phyloP scores from a whole-genome alignment of 1,140 invertebrate genomes.

The Paramacrobiotus metropolitanus region DNA sequence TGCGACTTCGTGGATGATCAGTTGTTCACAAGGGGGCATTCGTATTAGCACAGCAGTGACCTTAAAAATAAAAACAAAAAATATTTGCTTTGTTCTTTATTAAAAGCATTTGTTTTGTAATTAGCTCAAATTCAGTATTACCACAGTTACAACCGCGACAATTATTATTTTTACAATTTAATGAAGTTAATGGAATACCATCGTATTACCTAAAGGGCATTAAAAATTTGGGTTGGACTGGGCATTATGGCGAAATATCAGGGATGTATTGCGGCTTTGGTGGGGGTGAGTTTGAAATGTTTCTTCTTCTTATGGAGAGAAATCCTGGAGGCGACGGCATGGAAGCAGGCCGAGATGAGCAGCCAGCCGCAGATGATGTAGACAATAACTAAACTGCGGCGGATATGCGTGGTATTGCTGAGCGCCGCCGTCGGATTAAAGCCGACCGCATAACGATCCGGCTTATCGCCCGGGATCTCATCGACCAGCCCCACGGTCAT shows the following conservation, averaged over 20 bases:
- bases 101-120: too few relatives aligned
- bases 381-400: not conserved
- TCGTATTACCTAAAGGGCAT: too few relatives aligned
- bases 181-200: too few relatives aligned
- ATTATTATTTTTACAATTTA: too few relatives aligned
- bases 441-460: not conserved
- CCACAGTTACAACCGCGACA: too few relatives aligned
- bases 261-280: not conserved
- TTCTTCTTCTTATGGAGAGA: not conserved
- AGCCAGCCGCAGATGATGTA: slow-evolving; percentile 1
- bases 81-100: too few relatives aligned
- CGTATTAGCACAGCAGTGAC: too few relatives aligned
- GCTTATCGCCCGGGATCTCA: not conserved
- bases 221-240: not conserved
- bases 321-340: not conserved
- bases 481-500: not conserved
- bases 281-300: not conserved
- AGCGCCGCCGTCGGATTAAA: too few relatives aligned
- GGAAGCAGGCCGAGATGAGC: not conserved
- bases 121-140: too few relatives aligned
- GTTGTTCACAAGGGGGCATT: too few relatives aligned
- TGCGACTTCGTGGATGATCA: too few relatives aligned
- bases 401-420: not conserved
- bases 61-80: too few relatives aligned
- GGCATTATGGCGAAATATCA: not conserved